These are phyloP conservation scores for Zonitis immaculata DNA, from an alignment of 2,888 invertebrate species.

Conservation along the genomic window DNA sequence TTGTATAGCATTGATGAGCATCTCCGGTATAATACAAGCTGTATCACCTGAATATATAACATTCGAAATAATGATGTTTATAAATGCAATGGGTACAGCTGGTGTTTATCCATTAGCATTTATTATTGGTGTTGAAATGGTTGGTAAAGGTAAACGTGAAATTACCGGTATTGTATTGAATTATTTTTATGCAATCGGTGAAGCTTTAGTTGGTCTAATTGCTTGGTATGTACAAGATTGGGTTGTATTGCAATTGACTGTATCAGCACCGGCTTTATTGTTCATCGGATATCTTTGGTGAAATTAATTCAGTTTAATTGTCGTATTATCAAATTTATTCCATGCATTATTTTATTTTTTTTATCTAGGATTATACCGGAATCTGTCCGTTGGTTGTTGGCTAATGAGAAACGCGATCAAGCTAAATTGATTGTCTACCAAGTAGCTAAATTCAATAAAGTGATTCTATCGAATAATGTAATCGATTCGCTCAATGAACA, in stretches of 20 bases:
- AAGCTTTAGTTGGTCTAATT: slow-evolving; percentile 56
- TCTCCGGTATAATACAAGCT: slow-evolving; percentile 55
- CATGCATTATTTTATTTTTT: too few species aligned
- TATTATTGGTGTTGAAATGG: slow-evolving; percentile 62
- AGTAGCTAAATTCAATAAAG: slow-evolving; percentile 56
- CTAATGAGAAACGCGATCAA: slow-evolving; percentile 52
- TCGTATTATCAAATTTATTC: too few species aligned
- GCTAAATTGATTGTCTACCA: slow-evolving; percentile 54
- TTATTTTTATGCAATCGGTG: slow-evolving; percentile 62
- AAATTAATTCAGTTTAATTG: slow-evolving; percentile 23
- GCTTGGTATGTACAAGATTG: slow-evolving; percentile 59
- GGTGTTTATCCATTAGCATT: slow-evolving; percentile 60
- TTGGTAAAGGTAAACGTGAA: slow-evolving; percentile 58
- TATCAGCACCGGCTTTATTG: slow-evolving; percentile 58
- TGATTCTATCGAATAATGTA: slow-evolving; percentile 48
- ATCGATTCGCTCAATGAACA: slow-evolving; percentile 47
- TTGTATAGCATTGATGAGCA: slow-evolving; percentile 55
- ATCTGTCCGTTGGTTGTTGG: slow-evolving; percentile 62
- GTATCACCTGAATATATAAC: slow-evolving; percentile 52
- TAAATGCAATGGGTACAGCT: slow-evolving; percentile 59
- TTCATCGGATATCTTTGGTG: slow-evolving; percentile 59
- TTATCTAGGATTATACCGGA: slow-evolving; percentile 60
- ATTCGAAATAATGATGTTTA: slow-evolving; percentile 53
- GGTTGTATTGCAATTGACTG: slow-evolving; percentile 54
- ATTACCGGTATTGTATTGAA: slow-evolving; percentile 59